Evolutionary conservation across 2,888 invertebrate genomes (phyloP).

Genomic region (Tipula lateralis): DNA sequence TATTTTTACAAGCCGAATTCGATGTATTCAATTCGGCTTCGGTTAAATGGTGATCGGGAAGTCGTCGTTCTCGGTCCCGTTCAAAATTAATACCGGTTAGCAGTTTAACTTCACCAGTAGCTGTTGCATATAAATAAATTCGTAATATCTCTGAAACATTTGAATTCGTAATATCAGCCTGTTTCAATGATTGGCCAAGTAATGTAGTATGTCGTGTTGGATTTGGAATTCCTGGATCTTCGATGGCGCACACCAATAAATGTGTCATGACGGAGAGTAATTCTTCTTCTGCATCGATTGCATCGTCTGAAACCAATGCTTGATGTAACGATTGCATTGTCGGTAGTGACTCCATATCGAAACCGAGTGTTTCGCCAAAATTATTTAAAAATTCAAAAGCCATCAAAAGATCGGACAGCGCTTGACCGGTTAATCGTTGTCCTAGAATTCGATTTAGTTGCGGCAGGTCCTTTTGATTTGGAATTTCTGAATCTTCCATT

Average conservation of each 20-base stretch:
- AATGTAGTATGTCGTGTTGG: slow-evolving; percentile 84
- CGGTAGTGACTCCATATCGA: slow-evolving; percentile 84
- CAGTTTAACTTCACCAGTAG: slow-evolving; percentile 79
- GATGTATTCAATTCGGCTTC: slow-evolving; percentile 60
- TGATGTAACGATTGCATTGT: slow-evolving; percentile 80
- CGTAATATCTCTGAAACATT: slow-evolving; percentile 88
- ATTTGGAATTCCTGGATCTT: slow-evolving; percentile 89
- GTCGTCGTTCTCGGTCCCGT: slow-evolving; percentile 70
- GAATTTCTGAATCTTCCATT: slow-evolving; percentile 83
- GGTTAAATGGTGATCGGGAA: slow-evolving; percentile 78
- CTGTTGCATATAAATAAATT: slow-evolving; percentile 85
- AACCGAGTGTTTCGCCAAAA: slow-evolving; percentile 90
- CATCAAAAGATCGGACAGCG: slow-evolving; percentile 89
- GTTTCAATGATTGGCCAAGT: slow-evolving; percentile 82
- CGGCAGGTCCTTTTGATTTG: slow-evolving; percentile 68
- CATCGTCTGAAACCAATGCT: slow-evolving; percentile 70
- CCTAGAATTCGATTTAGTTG: slow-evolving; percentile 72
- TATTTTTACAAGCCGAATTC: slow-evolving; percentile 67
- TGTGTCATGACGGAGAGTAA: slow-evolving; percentile 83
- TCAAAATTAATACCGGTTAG: slow-evolving; percentile 76
- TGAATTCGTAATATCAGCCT: slow-evolving; percentile 84
- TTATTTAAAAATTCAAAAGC: slow-evolving; percentile 96
- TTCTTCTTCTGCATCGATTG: slow-evolving; percentile 77
- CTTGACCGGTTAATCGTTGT: slow-evolving; percentile 75
- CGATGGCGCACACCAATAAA: slow-evolving; percentile 84